These are phyloP conservation scores for Cephus runcator DNA, from an alignment of 2,888 invertebrate species.

Conservation along the genomic window DNA sequence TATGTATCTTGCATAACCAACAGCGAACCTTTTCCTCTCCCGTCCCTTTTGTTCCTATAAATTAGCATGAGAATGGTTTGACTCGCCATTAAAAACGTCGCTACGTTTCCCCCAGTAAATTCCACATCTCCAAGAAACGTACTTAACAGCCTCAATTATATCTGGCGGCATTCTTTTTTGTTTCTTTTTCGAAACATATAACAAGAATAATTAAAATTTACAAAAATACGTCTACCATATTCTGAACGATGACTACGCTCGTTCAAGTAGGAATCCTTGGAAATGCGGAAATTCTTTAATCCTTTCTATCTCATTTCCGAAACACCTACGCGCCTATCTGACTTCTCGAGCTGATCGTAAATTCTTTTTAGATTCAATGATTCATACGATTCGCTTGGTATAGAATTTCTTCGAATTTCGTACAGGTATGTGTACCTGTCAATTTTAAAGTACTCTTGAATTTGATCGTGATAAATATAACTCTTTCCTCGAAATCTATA, in stretches of 20 bases:
- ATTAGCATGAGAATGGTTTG: conserved; percentile 21
- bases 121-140: background rate
- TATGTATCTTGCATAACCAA: conserved; percentile 32
- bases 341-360: background rate
- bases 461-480: background rate
- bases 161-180: no score
- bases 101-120: background rate
- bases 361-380: background rate
- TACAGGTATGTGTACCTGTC: background rate
- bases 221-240: background rate
- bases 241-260: background rate
- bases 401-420: background rate
- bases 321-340: background rate
- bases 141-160: background rate
- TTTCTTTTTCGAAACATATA: background rate
- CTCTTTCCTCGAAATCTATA: background rate
- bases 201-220: background rate
- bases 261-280: background rate
- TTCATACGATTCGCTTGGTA: background rate
- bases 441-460: background rate
- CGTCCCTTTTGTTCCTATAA: conserved; percentile 14
- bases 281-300: background rate
- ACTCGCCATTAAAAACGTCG: conserved; percentile 11
- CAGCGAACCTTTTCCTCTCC: conserved; percentile 8
- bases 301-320: background rate